These are phyloP conservation scores for Bactericera cockerelli DNA, from an alignment of 1,140 invertebrate species.

Conservation along the genomic window DNA sequence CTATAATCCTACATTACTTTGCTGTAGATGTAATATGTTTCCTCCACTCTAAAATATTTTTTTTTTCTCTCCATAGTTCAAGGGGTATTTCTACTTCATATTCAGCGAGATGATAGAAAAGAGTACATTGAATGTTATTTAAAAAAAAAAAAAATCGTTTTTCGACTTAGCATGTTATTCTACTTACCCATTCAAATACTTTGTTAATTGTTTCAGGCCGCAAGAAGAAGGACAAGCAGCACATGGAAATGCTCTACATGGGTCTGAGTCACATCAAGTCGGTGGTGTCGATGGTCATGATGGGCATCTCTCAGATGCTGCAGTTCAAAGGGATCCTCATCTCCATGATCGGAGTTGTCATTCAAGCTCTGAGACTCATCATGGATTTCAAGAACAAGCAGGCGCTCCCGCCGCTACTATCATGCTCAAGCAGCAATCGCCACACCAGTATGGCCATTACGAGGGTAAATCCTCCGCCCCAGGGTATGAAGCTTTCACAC, in stretches of 20 bases:
- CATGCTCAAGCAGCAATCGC: neutral
- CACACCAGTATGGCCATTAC: neutral
- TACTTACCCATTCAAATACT: too few species aligned
- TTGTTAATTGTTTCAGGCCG: slow-evolving; percentile 3
- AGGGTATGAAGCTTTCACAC: neutral
- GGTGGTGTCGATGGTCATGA: neutral
- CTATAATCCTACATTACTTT: too few species aligned
- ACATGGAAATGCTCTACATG: slow-evolving; percentile 8
- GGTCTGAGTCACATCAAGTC: slow-evolving; percentile 7
- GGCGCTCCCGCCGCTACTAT: neutral
- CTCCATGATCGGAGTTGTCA: slow-evolving; percentile 7
- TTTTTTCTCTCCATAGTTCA: too few species aligned
- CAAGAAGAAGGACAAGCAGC: neutral
- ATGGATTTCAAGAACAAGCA: neutral
- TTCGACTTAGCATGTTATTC: too few species aligned
- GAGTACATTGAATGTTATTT: too few species aligned
- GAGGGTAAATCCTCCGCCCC: neutral
- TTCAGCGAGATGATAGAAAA: too few species aligned
- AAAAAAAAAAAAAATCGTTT: too few species aligned
- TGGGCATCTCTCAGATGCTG: neutral
- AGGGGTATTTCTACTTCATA: too few species aligned
- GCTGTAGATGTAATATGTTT: too few species aligned
- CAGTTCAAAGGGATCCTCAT: slow-evolving; percentile 6
- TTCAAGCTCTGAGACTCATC: neutral
- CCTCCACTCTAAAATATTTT: too few species aligned